These are phyloP conservation scores for Lepus timidus DNA, from an alignment of 2,113 vertebrate genomes.

Conservation along the genomic window DNA sequence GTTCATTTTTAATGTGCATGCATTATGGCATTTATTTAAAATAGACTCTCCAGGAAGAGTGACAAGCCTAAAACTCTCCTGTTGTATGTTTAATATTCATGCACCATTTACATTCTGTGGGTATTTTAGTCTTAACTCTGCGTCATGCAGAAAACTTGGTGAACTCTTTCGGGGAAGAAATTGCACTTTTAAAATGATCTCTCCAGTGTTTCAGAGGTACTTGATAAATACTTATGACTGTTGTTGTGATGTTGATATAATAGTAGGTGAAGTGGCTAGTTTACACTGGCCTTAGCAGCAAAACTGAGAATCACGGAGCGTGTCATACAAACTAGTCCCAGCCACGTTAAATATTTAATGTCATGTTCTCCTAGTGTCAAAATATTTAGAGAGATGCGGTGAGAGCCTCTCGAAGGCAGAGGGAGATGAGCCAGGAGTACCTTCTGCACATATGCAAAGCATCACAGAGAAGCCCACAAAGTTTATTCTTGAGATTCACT, in stretches of 20 bases:
- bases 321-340: slow-evolving; percentile 63
- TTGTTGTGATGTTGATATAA: background rate
- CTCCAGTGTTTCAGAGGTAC: background rate
- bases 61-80: slow-evolving; percentile 12
- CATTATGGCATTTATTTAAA: slow-evolving; percentile 6
- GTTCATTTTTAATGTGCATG: slow-evolving; percentile 6
- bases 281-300: background rate
- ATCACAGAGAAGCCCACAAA: background rate
- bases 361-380: slow-evolving; percentile 58
- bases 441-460: background rate
- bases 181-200: slow-evolving; percentile 3
- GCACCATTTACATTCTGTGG: slow-evolving; percentile 36
- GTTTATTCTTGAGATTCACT: background rate
- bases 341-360: slow-evolving; percentile 63
- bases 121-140: slow-evolving; percentile 38
- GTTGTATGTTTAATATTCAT: slow-evolving; percentile 59
- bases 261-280: slow-evolving; percentile 9
- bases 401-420: slow-evolving; percentile 36
- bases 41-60: slow-evolving; percentile 51
- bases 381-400: slow-evolving; percentile 51
- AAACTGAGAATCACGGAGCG: background rate
- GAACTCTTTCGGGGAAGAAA: slow-evolving; percentile 57
- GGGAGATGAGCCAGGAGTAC: slow-evolving; percentile 5
- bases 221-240: slow-evolving; percentile 35
- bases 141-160: slow-evolving; percentile 8